Percentiles rank a stretch among this genome's conserved stretches.
phyloP scores from a whole-genome alignment of 2,888 invertebrate species.

The Tillus elongatus region DNA sequence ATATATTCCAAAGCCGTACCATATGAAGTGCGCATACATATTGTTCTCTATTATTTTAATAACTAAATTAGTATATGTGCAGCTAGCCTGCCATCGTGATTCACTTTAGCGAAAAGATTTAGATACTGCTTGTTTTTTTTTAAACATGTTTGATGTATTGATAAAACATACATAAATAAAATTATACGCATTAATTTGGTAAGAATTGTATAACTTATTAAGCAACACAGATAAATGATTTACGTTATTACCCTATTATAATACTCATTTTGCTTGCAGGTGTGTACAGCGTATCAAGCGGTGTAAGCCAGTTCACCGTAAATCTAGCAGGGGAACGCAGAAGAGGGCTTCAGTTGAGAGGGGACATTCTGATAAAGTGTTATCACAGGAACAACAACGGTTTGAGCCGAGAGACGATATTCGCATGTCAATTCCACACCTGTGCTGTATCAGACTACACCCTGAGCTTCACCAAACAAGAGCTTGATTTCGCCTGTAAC shows the following conservation, averaged over 20 bases:
- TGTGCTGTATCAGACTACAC: constrained; percentile 82
- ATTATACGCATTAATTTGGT: background rate
- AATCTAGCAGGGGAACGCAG: constrained; percentile 57
- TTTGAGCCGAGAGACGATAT: constrained; percentile 66
- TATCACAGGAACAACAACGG: constrained; percentile 57
- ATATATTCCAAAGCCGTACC: too few species aligned
- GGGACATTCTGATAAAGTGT: constrained; percentile 86
- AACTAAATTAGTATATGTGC: too few species aligned
- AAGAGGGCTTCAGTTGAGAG: constrained; percentile 65
- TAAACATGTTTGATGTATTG: too few species aligned
- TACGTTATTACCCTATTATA: too few species aligned
- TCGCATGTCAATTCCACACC: constrained; percentile 88
- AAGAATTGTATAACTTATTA: background rate
- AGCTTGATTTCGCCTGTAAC: constrained; percentile 76
- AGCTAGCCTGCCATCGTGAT: too few species aligned
- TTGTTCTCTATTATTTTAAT: too few species aligned
- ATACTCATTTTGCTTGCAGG: constrained; percentile 44
- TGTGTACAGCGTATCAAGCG: constrained; percentile 59
- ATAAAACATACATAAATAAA: background rate
- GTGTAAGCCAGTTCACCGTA: constrained; percentile 59
- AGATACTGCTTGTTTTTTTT: too few species aligned
- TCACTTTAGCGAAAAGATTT: too few species aligned
- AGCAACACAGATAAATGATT: constrained; percentile 1
- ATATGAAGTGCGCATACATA: too few species aligned
- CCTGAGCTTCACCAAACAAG: constrained; percentile 74